A percentile compares a stretch with the other conserved stretches of the same genome.
Evolutionary conservation across 2,113 vertebrate species (phyloP).

Genomic region (Myotis lucifugus): DNA sequence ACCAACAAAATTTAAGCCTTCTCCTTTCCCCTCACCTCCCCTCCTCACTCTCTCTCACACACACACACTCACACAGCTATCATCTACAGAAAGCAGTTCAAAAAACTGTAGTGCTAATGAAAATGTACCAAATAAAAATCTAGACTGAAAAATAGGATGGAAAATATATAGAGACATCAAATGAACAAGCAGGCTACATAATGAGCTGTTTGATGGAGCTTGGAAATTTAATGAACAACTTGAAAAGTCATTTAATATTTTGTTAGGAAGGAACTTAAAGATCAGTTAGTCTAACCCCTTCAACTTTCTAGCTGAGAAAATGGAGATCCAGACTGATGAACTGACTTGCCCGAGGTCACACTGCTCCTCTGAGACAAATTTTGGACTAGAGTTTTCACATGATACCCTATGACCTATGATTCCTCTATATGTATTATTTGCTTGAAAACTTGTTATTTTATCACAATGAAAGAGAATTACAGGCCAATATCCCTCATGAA

Average conservation of each 20-base stretch:
- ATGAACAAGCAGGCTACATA: not conserved
- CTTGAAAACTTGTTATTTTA: not conserved
- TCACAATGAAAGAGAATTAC: too few relatives aligned
- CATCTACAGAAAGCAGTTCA: not conserved
- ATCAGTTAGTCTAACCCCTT: slow-evolving; percentile 20
- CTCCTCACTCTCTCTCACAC: not conserved
- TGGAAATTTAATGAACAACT: slow-evolving; percentile 60
- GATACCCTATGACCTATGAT: not conserved
- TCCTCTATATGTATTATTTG: not conserved
- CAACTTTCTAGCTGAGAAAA: slow-evolving; percentile 7
- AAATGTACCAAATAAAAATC: slow-evolving; percentile 33
- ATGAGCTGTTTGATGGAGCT: slow-evolving; percentile 55
- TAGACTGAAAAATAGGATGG: slow-evolving; percentile 19
- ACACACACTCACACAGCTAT: not conserved
- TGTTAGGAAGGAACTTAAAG: not conserved
- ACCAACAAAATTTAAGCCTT: not conserved
- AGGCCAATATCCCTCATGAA: too few relatives aligned
- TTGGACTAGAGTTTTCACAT: not conserved
- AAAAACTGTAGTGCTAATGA: not conserved
- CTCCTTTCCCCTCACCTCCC: not conserved
- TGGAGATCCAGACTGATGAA: not conserved
- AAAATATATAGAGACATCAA: slow-evolving; percentile 15
- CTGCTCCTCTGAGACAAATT: not conserved
- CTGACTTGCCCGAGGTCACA: slow-evolving; percentile 16
- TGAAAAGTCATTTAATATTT: slow-evolving; percentile 65